A percentile compares a stretch with the other conserved stretches of the same genome.
phyloP scores from a whole-genome alignment of 1,140 invertebrate genomes.

The Laupala kohalensis region DNA sequence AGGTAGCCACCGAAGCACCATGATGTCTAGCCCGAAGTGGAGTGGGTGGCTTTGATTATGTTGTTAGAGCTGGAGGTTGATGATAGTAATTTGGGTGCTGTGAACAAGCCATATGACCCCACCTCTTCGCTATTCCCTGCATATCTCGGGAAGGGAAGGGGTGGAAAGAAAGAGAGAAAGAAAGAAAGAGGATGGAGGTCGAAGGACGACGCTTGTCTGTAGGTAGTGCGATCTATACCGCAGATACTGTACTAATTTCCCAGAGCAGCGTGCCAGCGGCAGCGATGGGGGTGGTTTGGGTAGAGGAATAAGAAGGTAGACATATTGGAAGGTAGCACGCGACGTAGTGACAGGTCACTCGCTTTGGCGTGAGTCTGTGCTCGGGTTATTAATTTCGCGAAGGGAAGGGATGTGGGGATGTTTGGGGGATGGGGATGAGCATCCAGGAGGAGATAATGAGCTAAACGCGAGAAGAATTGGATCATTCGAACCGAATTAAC shows the following conservation, averaged over 20 bases:
- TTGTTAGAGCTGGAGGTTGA: neutral
- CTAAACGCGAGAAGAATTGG: no score
- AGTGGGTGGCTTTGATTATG: neutral
- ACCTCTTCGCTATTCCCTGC: neutral
- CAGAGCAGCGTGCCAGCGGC: neutral
- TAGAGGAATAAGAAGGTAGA: neutral
- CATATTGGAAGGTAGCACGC: neutral
- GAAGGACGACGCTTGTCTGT: no score
- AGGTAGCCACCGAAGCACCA: neutral
- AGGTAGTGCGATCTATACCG: neutral
- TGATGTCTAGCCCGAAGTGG: neutral
- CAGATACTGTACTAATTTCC: neutral
- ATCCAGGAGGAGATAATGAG: no score
- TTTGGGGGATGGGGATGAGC: no score
- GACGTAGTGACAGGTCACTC: neutral
- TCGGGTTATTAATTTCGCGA: neutral
- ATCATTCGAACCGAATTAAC: no score
- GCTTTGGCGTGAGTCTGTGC: neutral
- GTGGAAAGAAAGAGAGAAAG: no score
- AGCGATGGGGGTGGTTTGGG: no score
- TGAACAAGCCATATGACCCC: neutral
- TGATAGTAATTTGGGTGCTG: neutral
- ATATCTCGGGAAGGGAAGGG: no score
- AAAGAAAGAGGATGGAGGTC: no score
- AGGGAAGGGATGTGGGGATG: no score